Evolutionary conservation across 1,140 invertebrate genomes (phyloP).

Genomic region (Whitmania pigra): DNA sequence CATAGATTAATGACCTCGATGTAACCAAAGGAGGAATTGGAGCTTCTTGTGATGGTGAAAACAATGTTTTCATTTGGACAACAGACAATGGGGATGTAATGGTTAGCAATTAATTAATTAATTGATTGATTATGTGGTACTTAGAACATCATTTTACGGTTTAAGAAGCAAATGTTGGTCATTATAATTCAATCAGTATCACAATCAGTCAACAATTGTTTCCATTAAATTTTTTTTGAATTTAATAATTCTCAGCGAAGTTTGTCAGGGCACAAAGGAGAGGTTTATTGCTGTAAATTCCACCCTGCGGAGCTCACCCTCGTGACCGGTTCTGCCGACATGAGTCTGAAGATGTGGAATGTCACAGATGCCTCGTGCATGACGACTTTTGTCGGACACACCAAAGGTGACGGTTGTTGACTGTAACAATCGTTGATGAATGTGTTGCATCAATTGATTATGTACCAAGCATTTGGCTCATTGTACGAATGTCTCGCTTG

Average conservation of each 20-base stretch:
- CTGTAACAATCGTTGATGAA: not conserved
- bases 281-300: conserved; percentile 56
- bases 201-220: not conserved
- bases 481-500: not conserved
- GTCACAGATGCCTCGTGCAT: conserved; percentile 55
- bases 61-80: conserved; percentile 54
- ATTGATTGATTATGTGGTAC: conserved; percentile 28
- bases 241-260: conserved; percentile 40
- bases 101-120: conserved; percentile 36
- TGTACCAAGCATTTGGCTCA: not conserved
- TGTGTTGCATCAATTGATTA: not conserved
- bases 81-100: conserved; percentile 47
- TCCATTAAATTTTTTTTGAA: not conserved
- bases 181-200: not conserved
- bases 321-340: conserved; percentile 56
- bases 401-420: conserved; percentile 36
- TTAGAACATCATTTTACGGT: conserved; percentile 26
- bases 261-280: conserved; percentile 55
- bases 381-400: conserved; percentile 55
- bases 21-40: conserved; percentile 50
- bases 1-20: conserved; percentile 35
- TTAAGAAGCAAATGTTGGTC: not conserved
- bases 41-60: conserved; percentile 50
- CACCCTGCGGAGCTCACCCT: conserved; percentile 60
- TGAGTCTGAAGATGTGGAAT: conserved; percentile 57